phyloP scores from a whole-genome alignment of 2,797 vertebrate genomes.

The Microctenopoma lineatum region DNA sequence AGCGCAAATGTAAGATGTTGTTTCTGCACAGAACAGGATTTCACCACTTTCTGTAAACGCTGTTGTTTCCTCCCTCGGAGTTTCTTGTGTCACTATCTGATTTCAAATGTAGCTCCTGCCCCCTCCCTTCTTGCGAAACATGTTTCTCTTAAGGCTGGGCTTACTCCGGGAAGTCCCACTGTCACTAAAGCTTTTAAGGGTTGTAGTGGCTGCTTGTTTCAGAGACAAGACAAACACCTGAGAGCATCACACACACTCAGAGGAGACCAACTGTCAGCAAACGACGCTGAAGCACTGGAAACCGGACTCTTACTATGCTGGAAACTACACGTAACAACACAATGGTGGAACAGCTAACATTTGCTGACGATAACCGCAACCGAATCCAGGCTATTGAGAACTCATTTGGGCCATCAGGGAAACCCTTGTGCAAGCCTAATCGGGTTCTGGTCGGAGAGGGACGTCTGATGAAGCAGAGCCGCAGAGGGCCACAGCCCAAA shows the following conservation, averaged over 20 bases:
- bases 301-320: background rate
- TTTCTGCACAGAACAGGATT: background rate
- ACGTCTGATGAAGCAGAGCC: constrained; percentile 88
- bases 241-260: background rate
- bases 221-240: background rate
- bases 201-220: background rate
- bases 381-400: constrained; percentile 87
- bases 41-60: background rate
- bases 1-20: background rate
- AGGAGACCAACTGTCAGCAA: background rate
- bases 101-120: background rate
- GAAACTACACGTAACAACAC: background rate
- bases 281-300: background rate
- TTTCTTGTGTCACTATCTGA: background rate
- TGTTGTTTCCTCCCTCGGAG: background rate
- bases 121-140: background rate
- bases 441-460: constrained; percentile 92
- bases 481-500: constrained; percentile 85
- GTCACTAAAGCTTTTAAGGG: constrained; percentile 13
- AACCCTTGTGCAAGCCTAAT: constrained; percentile 71
- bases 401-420: constrained; percentile 49
- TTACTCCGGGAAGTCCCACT: constrained; percentile 11
- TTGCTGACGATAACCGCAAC: constrained; percentile 84
- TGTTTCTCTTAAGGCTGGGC: background rate
- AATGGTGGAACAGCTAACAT: constrained; percentile 82